Evolutionary conservation across 2,113 vertebrate genomes (phyloP).

Genomic region (Chlorodrepanis virens): DNA sequence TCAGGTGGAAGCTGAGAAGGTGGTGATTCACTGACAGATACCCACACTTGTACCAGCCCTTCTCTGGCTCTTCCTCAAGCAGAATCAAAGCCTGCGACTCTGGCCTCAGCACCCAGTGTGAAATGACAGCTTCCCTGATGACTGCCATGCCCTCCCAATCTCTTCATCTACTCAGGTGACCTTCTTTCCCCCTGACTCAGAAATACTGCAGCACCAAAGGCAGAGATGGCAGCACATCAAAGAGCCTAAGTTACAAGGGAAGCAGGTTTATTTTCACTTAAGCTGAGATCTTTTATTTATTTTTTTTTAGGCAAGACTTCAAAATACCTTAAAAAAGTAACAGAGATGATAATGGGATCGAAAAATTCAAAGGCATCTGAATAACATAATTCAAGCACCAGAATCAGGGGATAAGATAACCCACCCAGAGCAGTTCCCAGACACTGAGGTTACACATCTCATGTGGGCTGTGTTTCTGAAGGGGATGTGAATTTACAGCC

Average conservation of each 20-base stretch:
- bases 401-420: neutral
- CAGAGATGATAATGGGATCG: neutral
- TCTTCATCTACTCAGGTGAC: neutral
- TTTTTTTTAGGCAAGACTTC: neutral
- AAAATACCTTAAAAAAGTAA: constrained; percentile 4
- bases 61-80: neutral
- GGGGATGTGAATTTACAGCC: neutral
- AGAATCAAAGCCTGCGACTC: neutral
- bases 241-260: neutral
- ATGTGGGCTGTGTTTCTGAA: neutral
- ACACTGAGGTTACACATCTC: neutral
- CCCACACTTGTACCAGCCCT: neutral
- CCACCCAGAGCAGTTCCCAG: neutral
- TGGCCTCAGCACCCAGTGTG: neutral
- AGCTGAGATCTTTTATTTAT: neutral
- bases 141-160: neutral
- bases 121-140: neutral
- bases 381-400: neutral
- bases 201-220: neutral
- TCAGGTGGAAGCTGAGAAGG: neutral
- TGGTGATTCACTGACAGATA: neutral
- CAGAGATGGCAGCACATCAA: neutral
- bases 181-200: neutral
- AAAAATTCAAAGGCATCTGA: neutral
- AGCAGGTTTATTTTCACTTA: neutral